A percentile compares a stretch with the other conserved stretches of the same genome.
Evolutionary conservation across 2,888 invertebrate species (phyloP).

Genomic region (Ochropleura plecta): DNA sequence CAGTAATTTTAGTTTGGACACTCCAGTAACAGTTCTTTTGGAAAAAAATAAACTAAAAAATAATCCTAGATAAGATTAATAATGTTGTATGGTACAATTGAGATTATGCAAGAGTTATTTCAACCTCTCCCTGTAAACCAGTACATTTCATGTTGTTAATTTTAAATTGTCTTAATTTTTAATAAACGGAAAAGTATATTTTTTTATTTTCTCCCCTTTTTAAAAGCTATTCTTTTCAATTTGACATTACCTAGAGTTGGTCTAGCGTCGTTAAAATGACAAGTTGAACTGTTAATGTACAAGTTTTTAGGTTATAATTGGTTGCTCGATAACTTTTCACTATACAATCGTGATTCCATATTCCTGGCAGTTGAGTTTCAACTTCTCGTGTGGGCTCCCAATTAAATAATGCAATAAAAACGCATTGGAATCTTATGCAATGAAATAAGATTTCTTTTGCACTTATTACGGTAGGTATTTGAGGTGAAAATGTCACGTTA

Average conservation of each 20-base stretch:
- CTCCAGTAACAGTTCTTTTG: background rate
- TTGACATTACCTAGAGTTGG: slow-evolving; percentile 89
- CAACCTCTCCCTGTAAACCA: slow-evolving; percentile 37
- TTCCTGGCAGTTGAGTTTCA: background rate
- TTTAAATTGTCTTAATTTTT: slow-evolving; percentile 61
- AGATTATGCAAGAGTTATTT: slow-evolving; percentile 19
- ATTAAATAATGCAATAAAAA: background rate
- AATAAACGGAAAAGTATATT: slow-evolving; percentile 58
- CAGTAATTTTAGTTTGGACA: background rate
- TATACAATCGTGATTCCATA: background rate
- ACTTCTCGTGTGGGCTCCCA: background rate
- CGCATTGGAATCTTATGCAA: slow-evolving; percentile 55
- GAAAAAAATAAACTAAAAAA: background rate
- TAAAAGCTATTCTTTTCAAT: slow-evolving; percentile 73
- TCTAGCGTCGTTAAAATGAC: slow-evolving; percentile 89
- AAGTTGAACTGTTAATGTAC: slow-evolving; percentile 78
- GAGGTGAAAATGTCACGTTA: background rate
- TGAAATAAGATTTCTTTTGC: slow-evolving; percentile 55
- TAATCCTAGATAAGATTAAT: background rate
- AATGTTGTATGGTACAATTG: background rate
- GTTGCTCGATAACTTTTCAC: slow-evolving; percentile 21
- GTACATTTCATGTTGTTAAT: slow-evolving; percentile 64
- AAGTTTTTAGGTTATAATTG: background rate
- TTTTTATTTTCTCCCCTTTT: slow-evolving; percentile 63
- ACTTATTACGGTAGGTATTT: background rate